A percentile compares a stretch with the other conserved stretches of the same genome.
Evolutionary conservation across 2,888 invertebrate genomes (phyloP).

Genomic region (Drosophila merina): DNA sequence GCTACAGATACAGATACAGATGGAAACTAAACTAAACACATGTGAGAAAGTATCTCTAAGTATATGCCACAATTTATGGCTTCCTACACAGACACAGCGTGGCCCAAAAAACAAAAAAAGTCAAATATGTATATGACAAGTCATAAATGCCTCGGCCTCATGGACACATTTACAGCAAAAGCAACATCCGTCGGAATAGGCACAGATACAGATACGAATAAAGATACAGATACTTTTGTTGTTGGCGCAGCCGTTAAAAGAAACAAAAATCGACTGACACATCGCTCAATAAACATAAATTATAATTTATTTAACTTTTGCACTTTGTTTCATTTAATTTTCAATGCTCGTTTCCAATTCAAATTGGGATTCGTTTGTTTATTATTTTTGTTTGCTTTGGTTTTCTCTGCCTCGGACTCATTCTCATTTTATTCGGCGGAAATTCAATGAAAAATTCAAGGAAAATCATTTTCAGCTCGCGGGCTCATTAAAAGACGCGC

Average conservation of each 20-base stretch:
- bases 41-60: slow-evolving; percentile 45
- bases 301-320: slow-evolving; percentile 74
- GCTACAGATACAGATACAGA: slow-evolving; percentile 47
- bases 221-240: slow-evolving; percentile 52
- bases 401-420: slow-evolving; percentile 22
- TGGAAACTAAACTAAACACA: slow-evolving; percentile 39
- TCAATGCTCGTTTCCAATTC: slow-evolving; percentile 48
- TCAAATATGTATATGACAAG: slow-evolving; percentile 66
- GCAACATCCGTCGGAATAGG: slow-evolving; percentile 11
- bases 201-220: slow-evolving; percentile 10
- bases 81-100: slow-evolving; percentile 63
- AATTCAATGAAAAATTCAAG: slow-evolving; percentile 24
- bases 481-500: slow-evolving; percentile 63
- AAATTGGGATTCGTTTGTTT: slow-evolving; percentile 38
- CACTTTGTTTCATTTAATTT: slow-evolving; percentile 51
- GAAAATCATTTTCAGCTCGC: slow-evolving; percentile 25
- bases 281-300: slow-evolving; percentile 79
- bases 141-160: slow-evolving; percentile 65
- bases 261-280: slow-evolving; percentile 59
- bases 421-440: slow-evolving; percentile 25
- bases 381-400: slow-evolving; percentile 32
- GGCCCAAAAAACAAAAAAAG: slow-evolving; percentile 39
- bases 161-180: slow-evolving; percentile 28
- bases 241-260: slow-evolving; percentile 59
- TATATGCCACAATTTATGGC: slow-evolving; percentile 67